These are phyloP conservation scores for Proterorhinus semilunaris DNA, from an alignment of 2,113 vertebrate genomes.

Conservation along the genomic window DNA sequence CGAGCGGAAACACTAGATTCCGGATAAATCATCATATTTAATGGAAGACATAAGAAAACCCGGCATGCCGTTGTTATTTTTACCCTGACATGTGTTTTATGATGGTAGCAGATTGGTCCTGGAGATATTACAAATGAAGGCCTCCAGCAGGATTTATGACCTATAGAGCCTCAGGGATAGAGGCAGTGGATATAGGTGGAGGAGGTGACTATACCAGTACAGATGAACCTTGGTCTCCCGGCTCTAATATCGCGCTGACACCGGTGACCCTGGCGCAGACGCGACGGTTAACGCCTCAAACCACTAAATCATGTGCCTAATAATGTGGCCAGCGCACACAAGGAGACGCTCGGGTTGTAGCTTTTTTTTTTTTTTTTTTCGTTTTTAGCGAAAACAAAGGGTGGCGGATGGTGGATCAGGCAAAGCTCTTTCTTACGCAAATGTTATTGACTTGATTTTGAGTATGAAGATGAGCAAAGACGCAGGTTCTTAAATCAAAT, in stretches of 20 bases:
- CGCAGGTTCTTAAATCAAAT: too few species aligned
- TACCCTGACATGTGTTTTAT: slow-evolving; percentile 14
- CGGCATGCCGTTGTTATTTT: not conserved
- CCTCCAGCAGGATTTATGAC: slow-evolving; percentile 36
- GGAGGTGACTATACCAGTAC: slow-evolving; percentile 31
- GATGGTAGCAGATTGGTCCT: slow-evolving; percentile 29
- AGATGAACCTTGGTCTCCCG: slow-evolving; percentile 3
- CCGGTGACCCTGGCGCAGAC: slow-evolving; percentile 1
- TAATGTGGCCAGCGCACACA: not conserved
- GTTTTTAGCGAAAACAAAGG: too few species aligned
- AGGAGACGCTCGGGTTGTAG: not conserved
- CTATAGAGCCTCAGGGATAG: slow-evolving; percentile 21
- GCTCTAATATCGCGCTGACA: not conserved
- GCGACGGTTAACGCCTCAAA: not conserved
- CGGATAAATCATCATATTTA: slow-evolving; percentile 13
- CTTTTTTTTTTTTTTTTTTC: not conserved
- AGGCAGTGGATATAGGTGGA: slow-evolving; percentile 35
- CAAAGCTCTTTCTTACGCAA: too few species aligned
- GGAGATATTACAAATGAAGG: slow-evolving; percentile 25
- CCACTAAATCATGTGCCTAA: not conserved
- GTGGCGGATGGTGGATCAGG: too few species aligned
- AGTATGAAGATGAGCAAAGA: too few species aligned
- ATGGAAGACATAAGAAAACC: not conserved
- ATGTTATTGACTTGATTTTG: too few species aligned
- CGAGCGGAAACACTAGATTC: not conserved